These are phyloP conservation scores for Hydrochoerus hydrochaeris DNA, from an alignment of 2,113 vertebrate genomes.

Conservation along the genomic window DNA sequence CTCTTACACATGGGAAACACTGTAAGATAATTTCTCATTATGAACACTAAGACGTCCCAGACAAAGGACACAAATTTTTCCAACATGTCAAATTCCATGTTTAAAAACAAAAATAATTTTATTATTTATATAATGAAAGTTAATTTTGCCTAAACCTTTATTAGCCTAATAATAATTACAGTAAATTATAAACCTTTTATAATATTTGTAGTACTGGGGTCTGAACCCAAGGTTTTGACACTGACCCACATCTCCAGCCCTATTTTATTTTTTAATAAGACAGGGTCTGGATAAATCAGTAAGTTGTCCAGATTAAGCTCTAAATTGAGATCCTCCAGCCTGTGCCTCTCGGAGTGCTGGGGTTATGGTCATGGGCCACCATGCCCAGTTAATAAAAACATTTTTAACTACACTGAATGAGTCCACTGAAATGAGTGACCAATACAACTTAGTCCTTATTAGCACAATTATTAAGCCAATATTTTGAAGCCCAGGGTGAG, in stretches of 20 bases:
- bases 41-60: background rate
- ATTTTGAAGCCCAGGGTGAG: background rate
- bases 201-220: background rate
- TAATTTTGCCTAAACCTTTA: slow-evolving; percentile 39
- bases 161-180: background rate
- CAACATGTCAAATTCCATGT: slow-evolving; percentile 23
- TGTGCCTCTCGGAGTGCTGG: background rate
- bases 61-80: slow-evolving; percentile 17
- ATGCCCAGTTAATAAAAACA: background rate
- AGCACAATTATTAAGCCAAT: slow-evolving; percentile 21
- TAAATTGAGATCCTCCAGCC: background rate
- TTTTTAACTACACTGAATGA: slow-evolving; percentile 27
- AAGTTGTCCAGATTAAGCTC: background rate
- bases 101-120: slow-evolving; percentile 47
- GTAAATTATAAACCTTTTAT: background rate
- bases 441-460: slow-evolving; percentile 33
- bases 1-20: background rate
- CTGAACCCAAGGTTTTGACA: background rate
- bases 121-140: slow-evolving; percentile 20
- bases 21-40: background rate
- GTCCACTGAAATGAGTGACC: background rate
- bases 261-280: background rate
- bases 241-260: background rate
- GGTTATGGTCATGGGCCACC: background rate
- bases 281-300: background rate